phyloP scores from a whole-genome alignment of 2,797 vertebrate genomes.

The Pipistrellus pygmaeus region DNA sequence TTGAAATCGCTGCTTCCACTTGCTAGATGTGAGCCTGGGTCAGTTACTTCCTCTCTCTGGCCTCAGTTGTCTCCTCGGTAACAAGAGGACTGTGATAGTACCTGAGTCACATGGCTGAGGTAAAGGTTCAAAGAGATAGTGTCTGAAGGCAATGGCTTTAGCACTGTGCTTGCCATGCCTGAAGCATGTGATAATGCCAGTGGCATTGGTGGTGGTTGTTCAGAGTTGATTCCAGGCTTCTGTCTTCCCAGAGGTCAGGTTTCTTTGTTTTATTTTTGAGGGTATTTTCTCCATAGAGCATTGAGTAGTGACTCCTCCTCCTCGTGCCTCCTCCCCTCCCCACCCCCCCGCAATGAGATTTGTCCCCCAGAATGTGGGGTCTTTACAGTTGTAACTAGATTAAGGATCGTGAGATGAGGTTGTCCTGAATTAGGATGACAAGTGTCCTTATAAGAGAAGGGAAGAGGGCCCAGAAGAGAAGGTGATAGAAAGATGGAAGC shows the following conservation, averaged over 20 bases:
- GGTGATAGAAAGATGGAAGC: neutral
- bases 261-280: neutral
- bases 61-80: accelerated
- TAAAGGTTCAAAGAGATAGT: accelerated
- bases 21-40: neutral
- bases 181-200: accelerated
- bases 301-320: neutral
- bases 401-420: neutral
- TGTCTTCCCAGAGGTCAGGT: neutral
- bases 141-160: neutral
- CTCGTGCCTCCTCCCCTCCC: too few relatives aligned
- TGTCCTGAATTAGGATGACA: neutral
- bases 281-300: accelerated
- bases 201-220: accelerated
- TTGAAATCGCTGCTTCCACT: neutral
- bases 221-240: neutral
- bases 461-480: neutral
- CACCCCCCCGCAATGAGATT: neutral
- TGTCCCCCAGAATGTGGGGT: neutral
- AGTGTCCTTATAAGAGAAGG: neutral
- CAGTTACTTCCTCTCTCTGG: neutral
- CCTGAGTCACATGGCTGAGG: neutral
- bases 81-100: neutral
- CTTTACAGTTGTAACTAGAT: neutral
- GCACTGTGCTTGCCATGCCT: accelerated